These are phyloP conservation scores for Riparia riparia DNA, from an alignment of 2,113 vertebrate species.

Conservation along the genomic window DNA sequence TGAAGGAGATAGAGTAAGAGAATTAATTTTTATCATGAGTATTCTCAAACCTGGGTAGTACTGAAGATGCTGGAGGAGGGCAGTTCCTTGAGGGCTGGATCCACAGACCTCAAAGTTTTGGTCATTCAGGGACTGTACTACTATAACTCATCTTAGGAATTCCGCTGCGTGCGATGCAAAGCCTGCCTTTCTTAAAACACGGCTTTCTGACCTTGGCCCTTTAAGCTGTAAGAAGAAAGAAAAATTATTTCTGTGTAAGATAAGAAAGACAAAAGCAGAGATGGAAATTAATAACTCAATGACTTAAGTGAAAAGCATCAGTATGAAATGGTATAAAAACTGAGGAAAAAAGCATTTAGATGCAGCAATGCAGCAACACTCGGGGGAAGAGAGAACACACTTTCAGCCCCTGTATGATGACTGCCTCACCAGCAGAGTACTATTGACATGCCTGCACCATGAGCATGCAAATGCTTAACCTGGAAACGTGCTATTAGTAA, in stretches of 20 bases:
- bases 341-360: fast-evolving
- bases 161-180: neutral
- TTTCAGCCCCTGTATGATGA: neutral
- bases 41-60: neutral
- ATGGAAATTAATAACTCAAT: neutral
- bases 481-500: neutral
- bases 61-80: neutral
- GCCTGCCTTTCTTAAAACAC: neutral
- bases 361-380: neutral
- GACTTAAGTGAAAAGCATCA: neutral
- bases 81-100: neutral
- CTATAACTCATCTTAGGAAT: neutral
- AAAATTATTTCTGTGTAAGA: neutral
- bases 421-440: neutral
- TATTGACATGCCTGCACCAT: neutral
- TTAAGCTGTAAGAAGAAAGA: neutral
- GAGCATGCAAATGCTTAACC: neutral
- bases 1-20: neutral
- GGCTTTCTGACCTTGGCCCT: neutral
- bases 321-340: neutral
- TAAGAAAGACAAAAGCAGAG: neutral
- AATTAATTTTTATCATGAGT: neutral
- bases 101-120: neutral
- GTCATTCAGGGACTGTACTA: neutral
- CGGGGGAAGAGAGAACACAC: neutral